phyloP scores from a whole-genome alignment of 92 coral and sea anemone genomes.

The Parazoanthus atlanticus region DNA sequence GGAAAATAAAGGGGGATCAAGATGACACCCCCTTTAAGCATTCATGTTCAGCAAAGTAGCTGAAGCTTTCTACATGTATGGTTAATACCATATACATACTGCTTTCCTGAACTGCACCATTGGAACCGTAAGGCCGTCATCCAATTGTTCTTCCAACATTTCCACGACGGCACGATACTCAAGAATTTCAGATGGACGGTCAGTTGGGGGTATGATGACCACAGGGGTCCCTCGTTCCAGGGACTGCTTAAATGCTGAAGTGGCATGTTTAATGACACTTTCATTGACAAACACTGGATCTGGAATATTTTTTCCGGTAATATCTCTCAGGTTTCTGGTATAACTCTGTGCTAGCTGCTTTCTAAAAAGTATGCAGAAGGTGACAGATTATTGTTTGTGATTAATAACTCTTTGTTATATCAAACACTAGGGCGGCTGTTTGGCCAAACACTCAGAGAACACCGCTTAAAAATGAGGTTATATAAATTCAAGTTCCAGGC shows the following conservation, averaged over 20 bases:
- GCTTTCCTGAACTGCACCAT: constrained; percentile 45
- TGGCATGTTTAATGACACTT: neutral
- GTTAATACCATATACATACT: neutral
- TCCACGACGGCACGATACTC: constrained; percentile 27
- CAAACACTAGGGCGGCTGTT: too few species aligned
- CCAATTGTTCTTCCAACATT: constrained; percentile 28
- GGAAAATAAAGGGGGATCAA: too few species aligned
- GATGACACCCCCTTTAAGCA: too few species aligned
- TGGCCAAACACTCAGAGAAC: too few species aligned
- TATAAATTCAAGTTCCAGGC: too few species aligned
- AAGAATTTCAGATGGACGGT: constrained; percentile 7
- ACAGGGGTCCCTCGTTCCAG: constrained; percentile 26
- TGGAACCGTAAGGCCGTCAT: constrained; percentile 35
- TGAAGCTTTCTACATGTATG: too few species aligned
- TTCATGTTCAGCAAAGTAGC: too few species aligned
- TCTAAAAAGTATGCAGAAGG: neutral
- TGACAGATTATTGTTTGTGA: too few species aligned
- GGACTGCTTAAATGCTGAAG: constrained; percentile 1
- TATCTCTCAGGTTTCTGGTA: constrained; percentile 26
- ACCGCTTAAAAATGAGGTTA: too few species aligned
- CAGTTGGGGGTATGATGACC: constrained; percentile 13
- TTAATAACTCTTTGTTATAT: too few species aligned
- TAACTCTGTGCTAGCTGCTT: neutral
- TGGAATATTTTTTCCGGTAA: constrained; percentile 24
- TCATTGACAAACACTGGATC: constrained; percentile 18